Base-by-base conservation (phyloP, 2,797 vertebrate species). In the Macrochelys suwanniensis region DNA sequence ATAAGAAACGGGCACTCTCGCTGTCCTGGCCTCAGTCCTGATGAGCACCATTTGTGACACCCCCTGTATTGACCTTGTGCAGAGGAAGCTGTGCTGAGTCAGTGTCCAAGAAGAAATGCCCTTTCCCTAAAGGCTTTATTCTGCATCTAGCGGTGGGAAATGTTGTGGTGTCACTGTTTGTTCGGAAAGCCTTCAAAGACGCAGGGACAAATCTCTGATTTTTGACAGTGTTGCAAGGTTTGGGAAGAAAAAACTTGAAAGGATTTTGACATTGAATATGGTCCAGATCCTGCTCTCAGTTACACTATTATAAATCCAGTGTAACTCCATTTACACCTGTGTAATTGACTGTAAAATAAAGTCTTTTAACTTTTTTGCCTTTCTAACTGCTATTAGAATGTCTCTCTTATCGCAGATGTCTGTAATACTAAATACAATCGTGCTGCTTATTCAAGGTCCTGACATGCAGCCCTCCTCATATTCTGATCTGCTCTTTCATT, bases 381-480 rank as follows among this genome's bases (percentile, higher is more conserved):
- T 26, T 53, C 53, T 85, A 0, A 0, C 23, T 1, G 2, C 8
- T 25, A 15, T 42, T 6, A 47, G 56, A 54, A 45, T 59, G 45
- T 57, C 65, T 23, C 42, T 61, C 59, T 68, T 2, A 15, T 21
- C 33, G 28, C 49, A 57, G 37, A 3, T 6, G 7, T 59, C 57
- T 5, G 26, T 10, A 10, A 78, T 82, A 56, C 2, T 0, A 0
- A 11, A 26, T 47, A 8, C 15, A n/a, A 50, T 57, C 2, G 9
- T 71, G 33, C 0, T 0, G 80, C 76, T 49, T 37, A 33, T 6
- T 17, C 4, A 11, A 23, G 47, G 17, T 50, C 8, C 0, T 59
- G 31, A 23, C 6, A 33, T 33, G 31, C 80, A 82, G 16, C 42
- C n/a, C 25, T 82, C 42, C 5, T 19, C 31, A 31, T 82, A 33